Evolutionary conservation across 1,140 invertebrate genomes (phyloP).

Genomic region (Tenebrio molitor): DNA sequence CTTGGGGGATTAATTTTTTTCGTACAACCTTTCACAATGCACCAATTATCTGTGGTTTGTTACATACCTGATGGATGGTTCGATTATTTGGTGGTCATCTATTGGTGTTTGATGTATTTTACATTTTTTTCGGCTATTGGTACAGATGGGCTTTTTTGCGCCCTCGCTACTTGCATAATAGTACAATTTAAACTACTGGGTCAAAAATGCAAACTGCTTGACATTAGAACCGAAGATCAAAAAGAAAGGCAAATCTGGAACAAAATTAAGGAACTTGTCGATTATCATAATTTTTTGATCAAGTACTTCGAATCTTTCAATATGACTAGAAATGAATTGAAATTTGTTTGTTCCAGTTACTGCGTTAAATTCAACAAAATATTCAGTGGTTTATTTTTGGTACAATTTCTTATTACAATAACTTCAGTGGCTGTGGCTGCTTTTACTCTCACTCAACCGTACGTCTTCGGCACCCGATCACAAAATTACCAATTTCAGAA

Average conservation of each 20-base stretch:
- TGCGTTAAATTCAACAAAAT: background rate
- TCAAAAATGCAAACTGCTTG: background rate
- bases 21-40: background rate
- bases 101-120: background rate
- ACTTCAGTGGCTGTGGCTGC: background rate
- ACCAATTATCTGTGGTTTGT: background rate
- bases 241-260: too few species aligned
- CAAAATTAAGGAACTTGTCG: too few species aligned
- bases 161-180: background rate
- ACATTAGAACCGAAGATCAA: too few species aligned
- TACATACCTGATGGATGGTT: background rate
- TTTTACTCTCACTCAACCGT: slow-evolving; percentile 7
- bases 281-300: background rate
- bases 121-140: background rate
- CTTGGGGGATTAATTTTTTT: background rate
- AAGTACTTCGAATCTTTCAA: too few species aligned
- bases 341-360: background rate
- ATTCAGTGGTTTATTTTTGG: background rate
- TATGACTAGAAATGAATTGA: too few species aligned
- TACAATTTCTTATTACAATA: background rate
- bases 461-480: too few species aligned
- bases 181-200: background rate
- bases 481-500: too few species aligned
- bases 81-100: background rate
- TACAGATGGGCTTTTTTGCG: background rate